phyloP scores from a whole-genome alignment of 2,797 vertebrate genomes.

The Argya squamiceps region DNA sequence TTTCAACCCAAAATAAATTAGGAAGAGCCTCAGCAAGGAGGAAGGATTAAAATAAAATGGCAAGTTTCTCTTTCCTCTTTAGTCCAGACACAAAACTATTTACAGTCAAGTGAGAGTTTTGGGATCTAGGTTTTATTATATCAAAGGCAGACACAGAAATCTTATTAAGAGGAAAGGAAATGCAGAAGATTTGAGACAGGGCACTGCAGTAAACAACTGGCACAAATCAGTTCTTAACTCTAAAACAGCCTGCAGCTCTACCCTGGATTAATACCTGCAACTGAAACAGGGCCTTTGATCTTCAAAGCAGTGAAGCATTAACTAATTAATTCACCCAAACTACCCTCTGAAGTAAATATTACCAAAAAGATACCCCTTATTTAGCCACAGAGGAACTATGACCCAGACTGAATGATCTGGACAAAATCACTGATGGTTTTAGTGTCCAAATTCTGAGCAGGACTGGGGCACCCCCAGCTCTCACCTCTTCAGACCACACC shows the following conservation, averaged over 20 bases:
- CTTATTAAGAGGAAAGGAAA: background rate
- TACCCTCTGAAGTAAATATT: background rate
- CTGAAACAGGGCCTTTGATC: slow-evolving; percentile 14
- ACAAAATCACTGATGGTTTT: background rate
- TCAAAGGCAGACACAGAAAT: slow-evolving; percentile 19
- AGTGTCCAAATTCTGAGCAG: background rate
- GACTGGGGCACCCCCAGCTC: background rate
- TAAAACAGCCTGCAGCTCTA: background rate
- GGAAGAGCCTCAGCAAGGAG: slow-evolving; percentile 1
- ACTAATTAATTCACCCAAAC: slow-evolving; percentile 25
- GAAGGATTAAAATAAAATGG: background rate
- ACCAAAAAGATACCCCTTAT: background rate
- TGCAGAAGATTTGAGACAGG: background rate
- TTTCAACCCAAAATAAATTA: slow-evolving; percentile 59
- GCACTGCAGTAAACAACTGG: slow-evolving; percentile 16
- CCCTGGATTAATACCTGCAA: background rate
- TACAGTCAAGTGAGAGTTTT: background rate
- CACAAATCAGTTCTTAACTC: slow-evolving; percentile 25
- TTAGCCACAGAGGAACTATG: background rate
- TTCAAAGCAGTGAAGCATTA: slow-evolving; percentile 36
- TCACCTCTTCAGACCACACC: background rate
- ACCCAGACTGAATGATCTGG: background rate
- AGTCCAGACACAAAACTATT: background rate
- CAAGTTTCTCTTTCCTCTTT: background rate
- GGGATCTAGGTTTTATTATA: background rate